Evolutionary conservation across 2,797 vertebrate genomes (phyloP), one percentile per base, ranked within the genome.

Genomic region (Pogonophryne albipinna): DNA sequence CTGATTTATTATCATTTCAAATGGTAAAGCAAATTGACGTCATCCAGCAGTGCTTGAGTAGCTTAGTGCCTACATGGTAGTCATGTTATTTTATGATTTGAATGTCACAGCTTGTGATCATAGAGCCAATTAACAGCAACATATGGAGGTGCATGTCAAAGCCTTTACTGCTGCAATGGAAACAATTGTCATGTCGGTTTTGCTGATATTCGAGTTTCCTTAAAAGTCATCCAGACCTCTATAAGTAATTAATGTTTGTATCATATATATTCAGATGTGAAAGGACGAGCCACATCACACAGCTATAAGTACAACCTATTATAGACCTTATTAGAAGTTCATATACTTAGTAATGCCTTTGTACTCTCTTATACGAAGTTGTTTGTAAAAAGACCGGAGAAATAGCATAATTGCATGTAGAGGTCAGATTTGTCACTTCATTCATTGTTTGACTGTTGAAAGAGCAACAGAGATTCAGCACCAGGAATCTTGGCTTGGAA

Each of bases 91-190:
- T 10, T 50, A 4, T 59, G 57, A 3, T 82, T 64, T 74, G 44
- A 72, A 52, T 75, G 67, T 87, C 46, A 62, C 55, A 59, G 57
- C 60, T 70, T 19, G 47, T 77, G 38, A 66, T 13, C 23, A 14
- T 15, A 0, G n/a, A 66, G 23, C 17, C 20, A 16, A 4, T 62
- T 38, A 20, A 41, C 44, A 57, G 23, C 51, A 19, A 16, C 34
- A 20, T 71, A 66, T 57, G 51, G 52, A 67, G 27, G 58, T 45
- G 17, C 19, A 72, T 44, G 12, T 8, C 12, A 34, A 16, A 47
- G 17, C 17, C 49, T 47, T 4, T 58, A 31, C 27, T 51, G 44
- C 4, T 59, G 56, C 20, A 16, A 4, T 55, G 56, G 53, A 27
- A 31, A 38, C 31, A 52, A 42, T 23, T 56, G 46, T 55, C 16